These are phyloP conservation scores for Hermodice carunculata DNA, from an alignment of 2,888 invertebrate species.

Conservation along the genomic window DNA sequence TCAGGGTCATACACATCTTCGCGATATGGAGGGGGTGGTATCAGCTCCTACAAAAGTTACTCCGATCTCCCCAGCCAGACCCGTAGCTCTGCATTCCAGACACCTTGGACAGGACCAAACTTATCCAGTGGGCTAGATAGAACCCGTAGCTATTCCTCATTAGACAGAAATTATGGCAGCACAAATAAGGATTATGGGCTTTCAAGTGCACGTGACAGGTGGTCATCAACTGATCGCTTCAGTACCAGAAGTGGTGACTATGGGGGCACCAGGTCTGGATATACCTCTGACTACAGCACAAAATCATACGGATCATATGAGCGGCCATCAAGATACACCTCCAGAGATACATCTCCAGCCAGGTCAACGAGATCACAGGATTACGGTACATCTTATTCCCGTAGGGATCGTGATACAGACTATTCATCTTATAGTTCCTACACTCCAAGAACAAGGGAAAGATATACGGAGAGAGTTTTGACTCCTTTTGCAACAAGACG, in stretches of 20 bases:
- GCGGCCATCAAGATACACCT: background rate
- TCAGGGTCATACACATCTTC: no score
- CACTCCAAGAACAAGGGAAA: background rate
- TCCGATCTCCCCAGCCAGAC: no score
- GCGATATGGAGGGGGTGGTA: no score
- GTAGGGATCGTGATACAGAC: background rate
- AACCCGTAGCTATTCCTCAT: constrained; percentile 9
- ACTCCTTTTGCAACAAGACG: background rate
- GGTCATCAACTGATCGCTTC: constrained; percentile 9
- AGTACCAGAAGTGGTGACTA: constrained; percentile 13
- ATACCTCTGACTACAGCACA: background rate
- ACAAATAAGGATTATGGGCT: constrained; percentile 12
- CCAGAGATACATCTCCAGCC: constrained; percentile 11
- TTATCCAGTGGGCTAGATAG: no score
- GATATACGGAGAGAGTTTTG: background rate
- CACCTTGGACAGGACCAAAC: no score
- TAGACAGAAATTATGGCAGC: background rate
- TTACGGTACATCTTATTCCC: background rate
- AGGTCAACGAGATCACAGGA: constrained; percentile 3
- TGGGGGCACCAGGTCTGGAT: constrained; percentile 4
- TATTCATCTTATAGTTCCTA: background rate
- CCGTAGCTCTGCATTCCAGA: no score
- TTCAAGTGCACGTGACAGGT: constrained; percentile 7
- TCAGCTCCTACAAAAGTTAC: no score
- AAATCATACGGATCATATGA: constrained; percentile 10